phyloP scores from a whole-genome alignment of 2,888 invertebrate species.

The Nemoura dubitans region DNA sequence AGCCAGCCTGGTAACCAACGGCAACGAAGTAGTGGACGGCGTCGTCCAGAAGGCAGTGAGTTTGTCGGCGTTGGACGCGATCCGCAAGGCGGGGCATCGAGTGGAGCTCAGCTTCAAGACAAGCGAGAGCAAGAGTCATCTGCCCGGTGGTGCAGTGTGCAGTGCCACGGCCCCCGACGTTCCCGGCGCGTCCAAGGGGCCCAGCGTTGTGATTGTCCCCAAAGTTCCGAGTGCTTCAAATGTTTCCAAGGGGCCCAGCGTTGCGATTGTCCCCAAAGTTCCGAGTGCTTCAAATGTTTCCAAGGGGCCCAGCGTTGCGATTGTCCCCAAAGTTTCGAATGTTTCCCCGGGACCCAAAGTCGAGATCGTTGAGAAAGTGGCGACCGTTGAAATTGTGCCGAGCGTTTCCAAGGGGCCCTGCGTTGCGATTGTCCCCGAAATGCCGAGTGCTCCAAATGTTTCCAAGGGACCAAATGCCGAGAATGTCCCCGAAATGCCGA shows the following conservation, averaged over 20 bases:
- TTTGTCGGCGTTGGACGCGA: conserved; percentile 71
- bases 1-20: conserved; percentile 41
- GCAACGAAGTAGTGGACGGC: conserved; percentile 45
- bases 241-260: conserved; percentile 25
- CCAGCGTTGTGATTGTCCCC: not conserved
- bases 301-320: conserved; percentile 1
- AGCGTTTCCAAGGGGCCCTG: not conserved
- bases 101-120: conserved; percentile 68
- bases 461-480: not conserved
- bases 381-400: no score
- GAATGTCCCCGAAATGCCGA: not conserved
- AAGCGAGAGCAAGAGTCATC: conserved; percentile 51
- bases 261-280: not conserved
- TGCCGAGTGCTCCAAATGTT: conserved; percentile 39
- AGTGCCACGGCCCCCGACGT: not conserved
- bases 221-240: conserved; percentile 33
- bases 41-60: conserved; percentile 61
- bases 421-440: not conserved
- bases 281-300: conserved; percentile 29
- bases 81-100: conserved; percentile 73
- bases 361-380: no score
- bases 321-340: not conserved
- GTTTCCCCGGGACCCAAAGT: conserved; percentile 21
- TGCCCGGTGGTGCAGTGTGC: conserved; percentile 46
- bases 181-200: not conserved